Evolutionary conservation across 1,140 invertebrate genomes (phyloP).

Genomic region (Anastrepha obliqua): DNA sequence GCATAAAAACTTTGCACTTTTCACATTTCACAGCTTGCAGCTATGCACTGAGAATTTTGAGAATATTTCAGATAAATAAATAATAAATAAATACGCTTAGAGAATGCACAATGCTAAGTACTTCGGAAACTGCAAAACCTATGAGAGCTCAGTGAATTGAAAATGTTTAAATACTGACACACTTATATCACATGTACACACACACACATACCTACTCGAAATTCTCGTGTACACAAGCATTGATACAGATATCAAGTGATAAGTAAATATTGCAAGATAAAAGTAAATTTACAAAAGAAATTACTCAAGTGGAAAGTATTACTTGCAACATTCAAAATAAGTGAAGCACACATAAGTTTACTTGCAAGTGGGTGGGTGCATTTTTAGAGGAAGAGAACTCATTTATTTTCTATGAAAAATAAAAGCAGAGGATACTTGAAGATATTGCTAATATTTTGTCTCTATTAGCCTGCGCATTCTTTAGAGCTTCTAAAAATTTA

Average conservation of each 20-base stretch:
- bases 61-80: conserved; percentile 25
- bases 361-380: too few relatives aligned
- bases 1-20: background rate
- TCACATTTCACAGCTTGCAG: conserved; percentile 29
- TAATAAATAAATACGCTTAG: conserved; percentile 40
- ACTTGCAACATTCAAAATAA: background rate
- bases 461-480: too few relatives aligned
- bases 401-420: too few relatives aligned
- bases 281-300: conserved; percentile 31
- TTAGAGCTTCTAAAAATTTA: too few relatives aligned
- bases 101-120: conserved; percentile 16
- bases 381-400: too few relatives aligned
- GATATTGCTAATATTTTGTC: too few relatives aligned
- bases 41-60: background rate
- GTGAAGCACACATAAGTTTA: conserved; percentile 30
- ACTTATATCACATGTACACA: background rate
- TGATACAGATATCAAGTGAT: background rate
- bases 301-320: conserved; percentile 23
- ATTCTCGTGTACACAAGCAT: background rate
- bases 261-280: conserved; percentile 21
- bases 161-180: background rate
- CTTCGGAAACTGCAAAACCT: background rate
- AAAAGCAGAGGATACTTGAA: too few relatives aligned
- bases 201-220: too few relatives aligned
- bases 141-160: conserved; percentile 12